A percentile compares a stretch with the other conserved stretches of the same genome.
These are phyloP conservation scores for Motacilla alba DNA, from an alignment of 2,113 vertebrate genomes.

Conservation along the genomic window DNA sequence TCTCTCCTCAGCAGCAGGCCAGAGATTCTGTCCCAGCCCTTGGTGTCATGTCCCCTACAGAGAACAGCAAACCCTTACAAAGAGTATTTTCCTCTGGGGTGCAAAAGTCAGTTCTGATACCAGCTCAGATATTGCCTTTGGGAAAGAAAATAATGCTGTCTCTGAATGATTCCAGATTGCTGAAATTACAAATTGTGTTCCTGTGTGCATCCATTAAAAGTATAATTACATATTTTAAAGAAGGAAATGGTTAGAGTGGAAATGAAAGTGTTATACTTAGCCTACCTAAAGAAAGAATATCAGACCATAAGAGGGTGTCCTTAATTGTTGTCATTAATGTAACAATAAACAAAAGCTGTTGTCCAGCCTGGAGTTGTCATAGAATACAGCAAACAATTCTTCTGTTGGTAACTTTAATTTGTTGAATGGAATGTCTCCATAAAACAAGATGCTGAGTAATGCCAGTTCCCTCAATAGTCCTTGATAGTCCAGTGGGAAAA, in stretches of 20 bases:
- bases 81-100: background rate
- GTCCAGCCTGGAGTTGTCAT: background rate
- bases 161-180: background rate
- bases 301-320: background rate
- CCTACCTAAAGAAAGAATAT: background rate
- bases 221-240: background rate
- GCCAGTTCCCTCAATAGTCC: background rate
- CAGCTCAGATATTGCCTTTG: background rate
- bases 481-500: background rate
- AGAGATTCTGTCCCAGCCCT: background rate
- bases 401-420: background rate
- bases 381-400: background rate
- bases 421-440: background rate
- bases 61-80: background rate
- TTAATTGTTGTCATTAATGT: background rate
- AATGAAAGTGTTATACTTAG: background rate
- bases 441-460: background rate
- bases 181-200: background rate
- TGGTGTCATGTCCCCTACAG: background rate
- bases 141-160: background rate
- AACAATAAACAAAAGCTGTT: background rate
- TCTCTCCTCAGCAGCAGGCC: background rate
- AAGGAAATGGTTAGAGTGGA: slow-evolving; percentile 21
- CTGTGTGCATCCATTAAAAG: slow-evolving; percentile 5
- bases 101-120: background rate